A percentile compares a stretch with the other conserved stretches of the same genome.
phyloP scores from a whole-genome alignment of 2,888 invertebrate species.

The Agriopis aurantiaria region DNA sequence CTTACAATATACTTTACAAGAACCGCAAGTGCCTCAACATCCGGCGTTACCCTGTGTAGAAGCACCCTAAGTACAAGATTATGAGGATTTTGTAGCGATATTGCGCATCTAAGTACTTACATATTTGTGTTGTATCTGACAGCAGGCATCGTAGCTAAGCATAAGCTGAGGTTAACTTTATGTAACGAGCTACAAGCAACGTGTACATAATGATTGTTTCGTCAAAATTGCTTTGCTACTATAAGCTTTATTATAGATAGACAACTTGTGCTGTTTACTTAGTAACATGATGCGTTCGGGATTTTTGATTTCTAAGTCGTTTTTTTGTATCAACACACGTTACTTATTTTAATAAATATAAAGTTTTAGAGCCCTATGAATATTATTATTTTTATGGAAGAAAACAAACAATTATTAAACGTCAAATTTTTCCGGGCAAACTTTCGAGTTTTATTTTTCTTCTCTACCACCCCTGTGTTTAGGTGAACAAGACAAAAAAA shows the following conservation, averaged over 20 bases:
- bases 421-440: too few species aligned
- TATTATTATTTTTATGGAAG: too few species aligned
- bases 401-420: too few species aligned
- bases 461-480: too few species aligned
- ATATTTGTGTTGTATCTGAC: neutral
- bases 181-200: neutral
- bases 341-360: too few species aligned
- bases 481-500: too few species aligned
- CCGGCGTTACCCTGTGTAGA: neutral
- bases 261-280: too few species aligned
- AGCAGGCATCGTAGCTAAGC: constrained; percentile 6
- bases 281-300: neutral
- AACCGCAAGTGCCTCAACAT: neutral
- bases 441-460: too few species aligned
- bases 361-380: too few species aligned
- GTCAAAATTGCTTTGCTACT: constrained; percentile 5
- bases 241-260: neutral
- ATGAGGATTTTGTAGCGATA: constrained; percentile 13
- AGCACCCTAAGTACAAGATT: neutral
- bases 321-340: neutral
- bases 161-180: neutral
- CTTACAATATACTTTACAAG: too few species aligned
- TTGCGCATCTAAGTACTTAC: neutral
- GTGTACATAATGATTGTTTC: neutral
- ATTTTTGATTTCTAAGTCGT: neutral